These are phyloP conservation scores for Tylochromis polylepis DNA, from an alignment of 2,113 vertebrate species.

Conservation along the genomic window DNA sequence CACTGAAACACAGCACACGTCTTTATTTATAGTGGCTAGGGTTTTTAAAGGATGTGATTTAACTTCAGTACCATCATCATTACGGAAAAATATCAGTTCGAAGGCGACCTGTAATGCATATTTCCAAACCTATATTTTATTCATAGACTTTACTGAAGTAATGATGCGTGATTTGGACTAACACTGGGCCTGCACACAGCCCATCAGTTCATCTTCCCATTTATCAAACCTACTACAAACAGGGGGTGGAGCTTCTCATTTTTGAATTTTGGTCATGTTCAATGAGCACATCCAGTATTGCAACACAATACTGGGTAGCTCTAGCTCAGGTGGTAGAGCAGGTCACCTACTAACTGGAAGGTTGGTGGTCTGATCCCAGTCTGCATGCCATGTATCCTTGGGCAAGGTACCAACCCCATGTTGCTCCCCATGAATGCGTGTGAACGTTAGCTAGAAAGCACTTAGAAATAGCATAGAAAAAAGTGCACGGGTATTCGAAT, in stretches of 20 bases:
- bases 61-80: neutral
- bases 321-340: no score
- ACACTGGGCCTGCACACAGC: neutral
- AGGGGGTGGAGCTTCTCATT: neutral
- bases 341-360: no score
- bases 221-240: neutral
- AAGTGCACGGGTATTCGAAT: no score
- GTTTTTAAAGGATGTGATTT: neutral
- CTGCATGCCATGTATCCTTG: no score
- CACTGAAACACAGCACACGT: conserved; percentile 76
- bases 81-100: neutral
- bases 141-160: neutral
- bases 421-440: no score
- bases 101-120: neutral
- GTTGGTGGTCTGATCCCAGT: no score
- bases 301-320: no score
- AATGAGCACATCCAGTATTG: no score
- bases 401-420: no score
- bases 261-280: no score
- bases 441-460: no score
- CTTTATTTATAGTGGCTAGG: fast-evolving
- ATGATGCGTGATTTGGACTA: fast-evolving
- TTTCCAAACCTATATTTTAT: fast-evolving
- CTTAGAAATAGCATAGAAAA: no score
- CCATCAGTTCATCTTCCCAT: neutral